Conservation (phyloP, 37 sponge, comb jelly and placozoan species). For the Sycon ciliatum region DNA sequence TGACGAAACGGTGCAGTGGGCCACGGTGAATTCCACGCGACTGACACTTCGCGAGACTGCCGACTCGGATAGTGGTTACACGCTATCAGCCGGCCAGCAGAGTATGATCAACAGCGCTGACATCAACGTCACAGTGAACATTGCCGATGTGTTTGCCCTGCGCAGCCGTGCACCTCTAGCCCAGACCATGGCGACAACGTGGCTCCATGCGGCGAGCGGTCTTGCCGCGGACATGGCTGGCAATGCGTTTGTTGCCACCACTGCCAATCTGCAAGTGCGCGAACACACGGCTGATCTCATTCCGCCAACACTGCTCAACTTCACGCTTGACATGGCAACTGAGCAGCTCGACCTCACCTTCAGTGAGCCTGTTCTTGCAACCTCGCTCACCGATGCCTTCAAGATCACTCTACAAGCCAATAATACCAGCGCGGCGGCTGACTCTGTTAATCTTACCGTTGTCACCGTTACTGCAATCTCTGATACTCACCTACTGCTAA, state of each 20-base stretch:
- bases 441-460: conserved; percentile 40
- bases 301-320: conserved; percentile 2
- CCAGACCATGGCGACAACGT: conserved; percentile 43
- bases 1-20: conserved; percentile 31
- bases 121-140: neutral
- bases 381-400: neutral
- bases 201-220: neutral
- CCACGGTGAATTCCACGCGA: conserved; percentile 37
- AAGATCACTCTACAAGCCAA: neutral
- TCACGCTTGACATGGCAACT: conserved; percentile 20
- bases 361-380: conserved; percentile 11
- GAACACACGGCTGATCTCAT: conserved; percentile 19
- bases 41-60: conserved; percentile 32
- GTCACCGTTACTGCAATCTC: conserved; percentile 34
- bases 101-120: neutral
- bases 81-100: neutral
- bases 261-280: conserved; percentile 1
- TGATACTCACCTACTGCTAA: conserved; percentile 38
- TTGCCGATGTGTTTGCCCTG: conserved; percentile 23
- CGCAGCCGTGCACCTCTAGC: conserved; percentile 53
- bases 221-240: conserved; percentile 55
- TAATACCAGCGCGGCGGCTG: neutral
- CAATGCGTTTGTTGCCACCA: conserved; percentile 44
- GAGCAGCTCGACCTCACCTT: conserved; percentile 14
- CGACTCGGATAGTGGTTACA: neutral